Evolutionary conservation across 2,888 invertebrate species (phyloP).

Genomic region (Dastarcus helophoroides): DNA sequence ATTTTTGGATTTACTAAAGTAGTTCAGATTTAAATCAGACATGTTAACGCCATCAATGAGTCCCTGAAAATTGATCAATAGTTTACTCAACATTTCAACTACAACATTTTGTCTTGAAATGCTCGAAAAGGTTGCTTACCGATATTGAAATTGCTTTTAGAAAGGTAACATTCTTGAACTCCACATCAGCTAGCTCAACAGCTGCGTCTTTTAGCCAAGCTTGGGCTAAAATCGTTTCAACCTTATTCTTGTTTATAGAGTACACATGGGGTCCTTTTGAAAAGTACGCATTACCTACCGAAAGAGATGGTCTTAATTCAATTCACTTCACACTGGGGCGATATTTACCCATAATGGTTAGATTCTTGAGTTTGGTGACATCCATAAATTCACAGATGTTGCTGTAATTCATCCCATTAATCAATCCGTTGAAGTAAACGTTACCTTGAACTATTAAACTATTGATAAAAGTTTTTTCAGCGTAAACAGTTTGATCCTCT

Average conservation of each 20-base stretch:
- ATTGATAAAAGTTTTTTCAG: constrained; percentile 25
- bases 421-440: constrained; percentile 26
- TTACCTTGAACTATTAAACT: constrained; percentile 26
- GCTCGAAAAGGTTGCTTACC: constrained; percentile 29
- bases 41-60: constrained; percentile 38
- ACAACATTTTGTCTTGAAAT: too few relatives aligned
- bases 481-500: constrained; percentile 20
- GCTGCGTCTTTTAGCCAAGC: constrained; percentile 39
- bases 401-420: constrained; percentile 28
- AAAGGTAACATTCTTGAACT: constrained; percentile 29
- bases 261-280: constrained; percentile 33
- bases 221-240: constrained; percentile 30
- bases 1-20: constrained; percentile 40
- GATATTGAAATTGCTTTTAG: constrained; percentile 24
- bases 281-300: constrained; percentile 39
- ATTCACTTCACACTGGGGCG: constrained; percentile 2
- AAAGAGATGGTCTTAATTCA: too few relatives aligned
- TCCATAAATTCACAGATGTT: constrained; percentile 27
- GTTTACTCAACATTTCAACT: too few relatives aligned
- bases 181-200: constrained; percentile 22
- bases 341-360: constrained; percentile 4
- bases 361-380: constrained; percentile 3
- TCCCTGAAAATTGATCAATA: constrained; percentile 37
- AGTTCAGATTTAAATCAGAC: constrained; percentile 37
- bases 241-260: constrained; percentile 32